phyloP scores from a whole-genome alignment of 1,140 invertebrate species.

The Psix sp. region DNA sequence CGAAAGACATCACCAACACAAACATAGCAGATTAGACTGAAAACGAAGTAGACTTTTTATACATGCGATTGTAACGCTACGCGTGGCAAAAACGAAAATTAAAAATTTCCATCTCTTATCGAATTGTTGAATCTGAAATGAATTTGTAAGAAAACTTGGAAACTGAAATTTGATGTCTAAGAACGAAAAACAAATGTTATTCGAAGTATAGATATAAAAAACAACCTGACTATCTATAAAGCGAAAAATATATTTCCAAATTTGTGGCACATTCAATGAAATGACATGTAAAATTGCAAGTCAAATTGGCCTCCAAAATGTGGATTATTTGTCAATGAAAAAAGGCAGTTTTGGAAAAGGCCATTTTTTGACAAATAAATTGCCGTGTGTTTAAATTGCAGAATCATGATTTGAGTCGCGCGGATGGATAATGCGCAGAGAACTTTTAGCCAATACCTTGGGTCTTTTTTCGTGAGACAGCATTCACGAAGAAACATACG shows the following conservation, averaged over 20 bases:
- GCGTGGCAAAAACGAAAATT: constrained; percentile 31
- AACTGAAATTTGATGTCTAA: no score
- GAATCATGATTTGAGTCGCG: constrained; percentile 10
- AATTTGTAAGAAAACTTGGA: no score
- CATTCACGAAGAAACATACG: constrained; percentile 40
- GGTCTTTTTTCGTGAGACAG: constrained; percentile 40
- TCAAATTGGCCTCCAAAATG: no score
- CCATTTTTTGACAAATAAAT: background rate
- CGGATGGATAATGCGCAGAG: constrained; percentile 36
- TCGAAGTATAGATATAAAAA: no score
- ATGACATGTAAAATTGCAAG: no score
- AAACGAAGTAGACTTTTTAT: constrained; percentile 22
- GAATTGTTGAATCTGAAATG: no score
- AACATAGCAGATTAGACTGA: constrained; percentile 29
- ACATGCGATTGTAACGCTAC: constrained; percentile 24
- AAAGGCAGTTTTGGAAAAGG: no score
- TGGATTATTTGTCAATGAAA: no score
- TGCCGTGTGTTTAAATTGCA: constrained; percentile 14
- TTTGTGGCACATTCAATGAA: no score
- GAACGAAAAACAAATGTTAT: no score
- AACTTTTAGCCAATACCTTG: constrained; percentile 28
- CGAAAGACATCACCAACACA: constrained; percentile 3
- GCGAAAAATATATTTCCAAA: no score
- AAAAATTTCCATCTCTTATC: constrained; percentile 27
- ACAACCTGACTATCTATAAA: no score